These are phyloP conservation scores for Motacilla tschutschensis DNA, from an alignment of 2,113 vertebrate genomes.

Conservation along the genomic window DNA sequence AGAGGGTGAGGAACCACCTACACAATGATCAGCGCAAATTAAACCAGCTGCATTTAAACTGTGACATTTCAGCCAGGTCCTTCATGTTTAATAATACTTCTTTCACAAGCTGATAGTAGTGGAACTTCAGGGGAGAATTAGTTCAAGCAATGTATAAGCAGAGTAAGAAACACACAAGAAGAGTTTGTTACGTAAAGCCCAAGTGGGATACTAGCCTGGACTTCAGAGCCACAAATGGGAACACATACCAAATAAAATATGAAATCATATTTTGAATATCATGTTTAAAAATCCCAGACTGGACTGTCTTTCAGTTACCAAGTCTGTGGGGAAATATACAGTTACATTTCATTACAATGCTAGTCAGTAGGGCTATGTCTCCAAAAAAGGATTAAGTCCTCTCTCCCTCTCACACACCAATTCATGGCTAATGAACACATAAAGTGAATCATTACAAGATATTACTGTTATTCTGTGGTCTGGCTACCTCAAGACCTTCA, in stretches of 20 bases:
- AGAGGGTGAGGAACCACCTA: neutral
- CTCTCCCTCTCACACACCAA: neutral
- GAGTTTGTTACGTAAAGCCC: slow-evolving; percentile 1
- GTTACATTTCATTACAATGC: slow-evolving; percentile 24
- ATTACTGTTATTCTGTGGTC: neutral
- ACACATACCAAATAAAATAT: slow-evolving; percentile 23
- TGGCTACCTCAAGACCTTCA: neutral
- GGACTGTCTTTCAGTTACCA: slow-evolving; percentile 10
- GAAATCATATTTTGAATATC: slow-evolving; percentile 42
- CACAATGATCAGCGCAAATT: neutral
- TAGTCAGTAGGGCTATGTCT: neutral
- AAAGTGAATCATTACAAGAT: neutral
- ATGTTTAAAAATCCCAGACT: slow-evolving; percentile 19
- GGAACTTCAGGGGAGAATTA: neutral
- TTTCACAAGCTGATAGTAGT: neutral
- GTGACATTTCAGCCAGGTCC: neutral
- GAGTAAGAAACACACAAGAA: neutral
- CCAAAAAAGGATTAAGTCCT: neutral
- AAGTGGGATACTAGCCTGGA: slow-evolving; percentile 1
- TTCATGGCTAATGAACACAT: neutral
- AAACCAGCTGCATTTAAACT: neutral
- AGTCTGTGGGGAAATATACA: slow-evolving; percentile 5
- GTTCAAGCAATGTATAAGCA: neutral
- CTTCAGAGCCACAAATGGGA: slow-evolving; percentile 7
- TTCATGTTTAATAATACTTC: neutral